A percentile compares a stretch with the other conserved stretches of the same genome.
These are phyloP conservation scores for Cyprinella venusta DNA, from an alignment of 2,797 vertebrate species.

Conservation along the genomic window DNA sequence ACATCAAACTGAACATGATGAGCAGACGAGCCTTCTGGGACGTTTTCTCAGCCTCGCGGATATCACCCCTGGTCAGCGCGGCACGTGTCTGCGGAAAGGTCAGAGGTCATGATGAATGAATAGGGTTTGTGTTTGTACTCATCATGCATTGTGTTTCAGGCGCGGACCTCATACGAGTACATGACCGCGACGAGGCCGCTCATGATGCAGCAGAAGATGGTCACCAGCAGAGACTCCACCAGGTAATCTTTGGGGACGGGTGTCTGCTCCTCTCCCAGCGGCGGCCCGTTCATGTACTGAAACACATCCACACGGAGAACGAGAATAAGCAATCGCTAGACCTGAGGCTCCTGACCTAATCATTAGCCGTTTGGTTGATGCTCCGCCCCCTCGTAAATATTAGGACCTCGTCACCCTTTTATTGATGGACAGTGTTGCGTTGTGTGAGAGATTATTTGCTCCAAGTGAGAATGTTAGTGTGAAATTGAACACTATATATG, in stretches of 20 bases:
- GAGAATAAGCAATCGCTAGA: neutral
- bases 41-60: conserved; percentile 70
- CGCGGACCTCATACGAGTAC: conserved; percentile 79
- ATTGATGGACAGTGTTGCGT: too few species aligned
- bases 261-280: neutral
- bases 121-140: too few species aligned
- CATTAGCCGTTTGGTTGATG: neutral
- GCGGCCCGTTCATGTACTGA: conserved; percentile 63
- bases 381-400: too few species aligned
- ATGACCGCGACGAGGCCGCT: conserved; percentile 76
- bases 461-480: too few species aligned
- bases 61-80: conserved; percentile 73
- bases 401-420: too few species aligned
- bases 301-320: neutral
- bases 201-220: conserved; percentile 82
- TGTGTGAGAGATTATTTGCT: too few species aligned
- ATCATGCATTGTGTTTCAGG: neutral
- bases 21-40: conserved; percentile 77
- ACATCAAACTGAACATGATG: conserved; percentile 81
- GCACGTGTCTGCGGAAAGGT: conserved; percentile 71
- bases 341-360: neutral
- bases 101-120: conserved; percentile 2
- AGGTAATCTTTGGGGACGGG: conserved; percentile 78
- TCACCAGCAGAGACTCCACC: conserved; percentile 82
- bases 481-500: too few species aligned